Conservation (phyloP, 2,888 invertebrate genomes). For the Archaeoteleia sp. region DNA sequence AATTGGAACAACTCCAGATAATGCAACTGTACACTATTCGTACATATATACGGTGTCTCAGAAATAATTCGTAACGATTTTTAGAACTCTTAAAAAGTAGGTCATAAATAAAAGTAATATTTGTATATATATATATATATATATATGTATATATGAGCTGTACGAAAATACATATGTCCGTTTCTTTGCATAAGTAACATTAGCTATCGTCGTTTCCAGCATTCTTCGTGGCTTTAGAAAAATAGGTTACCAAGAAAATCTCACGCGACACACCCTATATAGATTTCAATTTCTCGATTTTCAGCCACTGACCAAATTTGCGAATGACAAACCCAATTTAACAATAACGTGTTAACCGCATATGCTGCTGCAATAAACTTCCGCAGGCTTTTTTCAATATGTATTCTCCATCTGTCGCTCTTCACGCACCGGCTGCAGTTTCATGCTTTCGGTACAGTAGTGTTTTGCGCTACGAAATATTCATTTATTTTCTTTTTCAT, state of each 20-base stretch:
- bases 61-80: too few relatives aligned
- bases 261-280: too few relatives aligned
- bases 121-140: too few relatives aligned
- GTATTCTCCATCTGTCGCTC: conserved; percentile 41
- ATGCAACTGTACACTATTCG: conserved; percentile 6
- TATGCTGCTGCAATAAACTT: conserved; percentile 44
- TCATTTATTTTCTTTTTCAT: conserved; percentile 12
- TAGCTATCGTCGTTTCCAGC: too few relatives aligned
- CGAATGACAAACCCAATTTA: conserved; percentile 41
- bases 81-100: too few relatives aligned
- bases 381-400: conserved; percentile 44
- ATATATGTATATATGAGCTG: too few relatives aligned
- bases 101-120: too few relatives aligned
- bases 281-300: conserved; percentile 18
- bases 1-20: conserved; percentile 23
- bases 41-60: too few relatives aligned
- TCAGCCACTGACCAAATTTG: conserved; percentile 25
- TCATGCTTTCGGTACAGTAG: conserved; percentile 25
- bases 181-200: too few relatives aligned
- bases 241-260: too few relatives aligned
- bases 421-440: conserved; percentile 35
- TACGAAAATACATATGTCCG: too few relatives aligned
- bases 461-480: conserved; percentile 16
- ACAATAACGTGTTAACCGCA: conserved; percentile 47
- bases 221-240: too few relatives aligned